Base-by-base conservation (phyloP, 2,797 vertebrate genomes). In the Pipistrellus nathusii region DNA sequence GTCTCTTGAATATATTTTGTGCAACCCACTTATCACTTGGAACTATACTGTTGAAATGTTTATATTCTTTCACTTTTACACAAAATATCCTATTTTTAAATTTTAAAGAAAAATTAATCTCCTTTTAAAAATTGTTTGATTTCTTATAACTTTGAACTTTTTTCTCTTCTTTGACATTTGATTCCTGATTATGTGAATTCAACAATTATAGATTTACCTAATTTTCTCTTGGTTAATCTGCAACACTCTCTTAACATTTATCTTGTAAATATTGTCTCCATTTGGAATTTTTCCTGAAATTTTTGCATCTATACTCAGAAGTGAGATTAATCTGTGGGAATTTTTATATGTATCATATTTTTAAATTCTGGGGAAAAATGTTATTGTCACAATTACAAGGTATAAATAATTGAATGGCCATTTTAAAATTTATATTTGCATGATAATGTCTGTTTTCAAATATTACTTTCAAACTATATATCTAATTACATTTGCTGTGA, bases 61-160 rank as follows among this genome's bases (percentile, higher is more conserved):
- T 41, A 73, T 51, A 35, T 69, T 57, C 59, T 94, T 89, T 93
- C 41, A 82, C n/a, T 91, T 93, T 57, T 77, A n/a, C 35, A 25
- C 27, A 41, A 82, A 91, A 32, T 46, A 72, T 48, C 13, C 35
- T 23, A 51, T 59, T 81, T n/a, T 27, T 81, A 80, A 64, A 11
- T 35, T 55, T 73, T 48, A 13, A 88, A 55, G 6, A 53, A 57
- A 83, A 92, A 38, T 9, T 48, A 5, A 85, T 53, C 48, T 81
- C 17, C 30, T 85, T 91, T 69, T 69, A 55, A 86, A 90, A n/a
- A n/a, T 51, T 85, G 0, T 23, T 89, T 94, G 13, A 35, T 84
- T 75, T 88, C n/a, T 87, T 15, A 55, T 72, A 8, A 86, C 35
- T 83, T 83, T 75, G n/a, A 89, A 51, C 0, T 57, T 51, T 80